Evolutionary conservation across 2,797 vertebrate genomes (phyloP).

Genomic region (Picus viridis): DNA sequence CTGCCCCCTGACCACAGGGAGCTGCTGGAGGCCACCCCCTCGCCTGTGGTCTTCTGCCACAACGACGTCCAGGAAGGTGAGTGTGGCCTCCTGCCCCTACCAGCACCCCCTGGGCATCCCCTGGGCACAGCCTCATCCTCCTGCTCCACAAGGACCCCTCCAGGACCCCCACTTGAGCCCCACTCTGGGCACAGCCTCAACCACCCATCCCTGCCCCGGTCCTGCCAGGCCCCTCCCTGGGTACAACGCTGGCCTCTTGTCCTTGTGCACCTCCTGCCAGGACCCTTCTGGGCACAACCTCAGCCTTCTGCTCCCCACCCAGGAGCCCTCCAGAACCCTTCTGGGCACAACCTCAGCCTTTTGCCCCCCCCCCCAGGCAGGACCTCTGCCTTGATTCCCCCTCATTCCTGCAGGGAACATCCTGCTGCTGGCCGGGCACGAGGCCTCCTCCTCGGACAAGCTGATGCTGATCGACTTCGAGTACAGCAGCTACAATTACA

Average conservation of each 20-base stretch:
- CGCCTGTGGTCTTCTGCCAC: constrained; percentile 94
- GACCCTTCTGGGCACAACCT: not conserved
- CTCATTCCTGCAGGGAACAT: constrained; percentile 86
- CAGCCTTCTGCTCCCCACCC: not conserved
- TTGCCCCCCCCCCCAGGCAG: not conserved
- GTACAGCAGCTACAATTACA: constrained; percentile 98
- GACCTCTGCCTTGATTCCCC: not conserved
- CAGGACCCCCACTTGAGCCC: too few species aligned
- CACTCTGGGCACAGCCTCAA: not conserved
- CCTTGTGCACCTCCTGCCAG: too few species aligned
- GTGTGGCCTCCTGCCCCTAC: not conserved
- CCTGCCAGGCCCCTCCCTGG: not conserved
- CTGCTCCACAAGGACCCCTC: not conserved
- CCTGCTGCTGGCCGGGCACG: constrained; percentile 80
- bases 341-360: not conserved
- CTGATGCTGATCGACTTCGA: constrained; percentile 98
- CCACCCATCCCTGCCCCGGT: not conserved
- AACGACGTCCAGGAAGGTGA: constrained; percentile 96
- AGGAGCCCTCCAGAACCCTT: not conserved
- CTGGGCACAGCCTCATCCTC: not conserved
- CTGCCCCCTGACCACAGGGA: constrained; percentile 64
- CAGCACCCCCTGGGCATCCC: not conserved
- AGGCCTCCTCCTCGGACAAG: constrained; percentile 62
- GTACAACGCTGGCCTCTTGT: too few species aligned
- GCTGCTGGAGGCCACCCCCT: constrained; percentile 86